phyloP scores from a whole-genome alignment of 2,797 vertebrate species.

The Rhynchonycteris naso region DNA sequence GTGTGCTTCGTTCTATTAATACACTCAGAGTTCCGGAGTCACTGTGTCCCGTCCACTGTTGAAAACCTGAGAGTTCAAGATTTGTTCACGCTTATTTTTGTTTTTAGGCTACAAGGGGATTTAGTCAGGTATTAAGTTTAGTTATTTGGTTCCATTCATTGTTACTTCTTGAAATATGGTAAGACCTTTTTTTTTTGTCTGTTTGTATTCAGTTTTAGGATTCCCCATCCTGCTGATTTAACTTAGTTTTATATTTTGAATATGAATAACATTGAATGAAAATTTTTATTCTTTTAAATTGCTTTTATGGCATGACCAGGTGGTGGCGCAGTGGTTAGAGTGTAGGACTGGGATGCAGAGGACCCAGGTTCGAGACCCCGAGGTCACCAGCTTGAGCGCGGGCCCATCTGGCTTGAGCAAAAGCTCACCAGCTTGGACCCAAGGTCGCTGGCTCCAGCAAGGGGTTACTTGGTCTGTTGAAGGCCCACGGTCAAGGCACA shows the following conservation, averaged over 20 bases:
- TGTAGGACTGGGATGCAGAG: too few species aligned
- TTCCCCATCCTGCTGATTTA: not conserved
- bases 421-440: too few species aligned
- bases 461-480: too few species aligned
- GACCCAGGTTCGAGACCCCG: too few species aligned
- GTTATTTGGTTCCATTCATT: not conserved
- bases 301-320: too few species aligned
- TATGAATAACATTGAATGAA: not conserved
- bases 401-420: too few species aligned
- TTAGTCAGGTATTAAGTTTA: not conserved
- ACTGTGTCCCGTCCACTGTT: not conserved
- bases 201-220: not conserved
- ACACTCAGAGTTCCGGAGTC: not conserved
- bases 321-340: too few species aligned
- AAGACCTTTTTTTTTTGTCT: not conserved
- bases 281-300: not conserved
- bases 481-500: too few species aligned
- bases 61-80: not conserved
- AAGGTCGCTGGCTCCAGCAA: too few species aligned
- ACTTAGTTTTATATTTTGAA: slow-evolving; percentile 19
- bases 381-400: too few species aligned
- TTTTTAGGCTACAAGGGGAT: not conserved
- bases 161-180: not conserved
- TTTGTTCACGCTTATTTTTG: not conserved
- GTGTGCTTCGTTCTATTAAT: not conserved